A percentile compares a stretch with the other conserved stretches of the same genome.
These are phyloP conservation scores for Perodicticus potto DNA, from an alignment of 2,797 vertebrate species.

Conservation along the genomic window DNA sequence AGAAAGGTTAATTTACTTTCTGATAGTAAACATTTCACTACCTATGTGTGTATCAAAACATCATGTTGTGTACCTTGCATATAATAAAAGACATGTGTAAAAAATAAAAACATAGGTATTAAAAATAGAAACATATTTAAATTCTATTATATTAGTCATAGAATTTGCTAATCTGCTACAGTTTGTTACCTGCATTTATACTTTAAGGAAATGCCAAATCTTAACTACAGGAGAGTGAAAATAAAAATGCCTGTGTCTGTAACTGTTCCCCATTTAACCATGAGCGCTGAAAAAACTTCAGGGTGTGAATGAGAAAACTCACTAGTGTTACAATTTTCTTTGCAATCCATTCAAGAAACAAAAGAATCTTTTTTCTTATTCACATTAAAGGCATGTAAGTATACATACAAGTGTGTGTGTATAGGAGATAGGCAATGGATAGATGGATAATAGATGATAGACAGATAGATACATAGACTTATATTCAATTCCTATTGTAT, in stretches of 20 bases:
- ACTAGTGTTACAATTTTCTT: not conserved
- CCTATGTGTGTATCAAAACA: not conserved
- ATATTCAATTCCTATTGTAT: conserved; percentile 1
- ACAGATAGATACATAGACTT: not conserved
- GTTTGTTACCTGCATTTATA: not conserved
- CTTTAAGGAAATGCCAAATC: not conserved
- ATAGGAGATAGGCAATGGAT: not conserved
- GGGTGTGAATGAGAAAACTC: not conserved
- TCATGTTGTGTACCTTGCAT: not conserved
- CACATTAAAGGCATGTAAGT: not conserved
- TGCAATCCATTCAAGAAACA: not conserved
- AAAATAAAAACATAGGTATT: not conserved
- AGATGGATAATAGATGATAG: no score
- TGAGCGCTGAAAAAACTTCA: not conserved
- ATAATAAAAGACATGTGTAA: not conserved
- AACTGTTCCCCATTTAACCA: not conserved
- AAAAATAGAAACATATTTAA: not conserved
- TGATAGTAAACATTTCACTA: not conserved
- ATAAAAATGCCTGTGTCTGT: not conserved
- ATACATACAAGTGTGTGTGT: not conserved
- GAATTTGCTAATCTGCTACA: not conserved
- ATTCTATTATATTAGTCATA: not conserved
- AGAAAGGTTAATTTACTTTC: not conserved
- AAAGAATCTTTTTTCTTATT: not conserved
- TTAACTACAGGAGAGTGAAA: not conserved